Evolutionary conservation across 2,888 invertebrate genomes (phyloP), one percentile per base, ranked within the genome.

Genomic region (Drosophila vallismaia): DNA sequence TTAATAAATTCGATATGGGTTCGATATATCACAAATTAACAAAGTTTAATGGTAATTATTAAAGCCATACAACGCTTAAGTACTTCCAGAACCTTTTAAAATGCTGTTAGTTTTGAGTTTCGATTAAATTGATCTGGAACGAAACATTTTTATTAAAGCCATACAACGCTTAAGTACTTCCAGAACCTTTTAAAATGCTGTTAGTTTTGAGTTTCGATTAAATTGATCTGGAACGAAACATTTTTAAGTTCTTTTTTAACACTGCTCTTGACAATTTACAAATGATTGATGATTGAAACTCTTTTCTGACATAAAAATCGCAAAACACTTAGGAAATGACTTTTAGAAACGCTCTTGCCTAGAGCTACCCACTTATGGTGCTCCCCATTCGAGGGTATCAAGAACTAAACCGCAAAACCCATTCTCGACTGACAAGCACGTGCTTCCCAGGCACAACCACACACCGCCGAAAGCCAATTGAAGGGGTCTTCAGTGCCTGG

Each of bases 401-500:
- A 59, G 54, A 59, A 42, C 40, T 36, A 55, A 68, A 54, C 70
- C 70, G 70, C 70, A 70, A 70, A 58, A 60, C 10, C 48, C 38
- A 63, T 64, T 64, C 62, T 62, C 36, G 71, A 52, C 66, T 50
- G 62, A 42, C 60, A 73, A 77, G 75, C 83, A 80, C 80, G 77
- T 80, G 80, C 70, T 70, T 69, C 42, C 42, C 48, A 48, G n/a
- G 40, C 67, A 54, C 28, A 28, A 6, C 5, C 28, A 28, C 5
- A 4, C 28, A 28, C 62, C 33, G 51, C 54, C 69, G 64, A 67
- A 63, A 58, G 55, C 38, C 59, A 74, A 60, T 72, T 80, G 54
- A 74, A 76, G 55, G 69, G 46, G 52, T 40, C 38, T 42, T 48
- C 10, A 46, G 69, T 24, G 68, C 26, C 40, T 9, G 14, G 44